Percentiles rank a stretch among this genome's conserved stretches.
Conservation (phyloP, 2,797 vertebrate species). For the Labroides dimidiatus region DNA sequence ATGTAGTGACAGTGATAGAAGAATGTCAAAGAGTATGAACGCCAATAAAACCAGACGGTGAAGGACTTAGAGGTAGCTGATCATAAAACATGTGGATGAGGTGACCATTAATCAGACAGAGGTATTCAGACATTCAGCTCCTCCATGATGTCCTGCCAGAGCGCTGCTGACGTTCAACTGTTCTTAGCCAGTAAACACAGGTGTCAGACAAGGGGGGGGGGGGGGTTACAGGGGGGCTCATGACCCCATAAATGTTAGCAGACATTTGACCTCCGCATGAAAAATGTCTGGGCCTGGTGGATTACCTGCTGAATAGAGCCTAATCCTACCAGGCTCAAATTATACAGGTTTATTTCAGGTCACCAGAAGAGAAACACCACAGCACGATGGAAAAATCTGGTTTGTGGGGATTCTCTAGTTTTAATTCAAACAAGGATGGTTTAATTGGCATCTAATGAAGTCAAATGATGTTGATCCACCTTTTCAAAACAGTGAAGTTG, state of each 20-base stretch:
- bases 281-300: constrained; percentile 44
- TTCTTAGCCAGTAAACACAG: constrained; percentile 45
- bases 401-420: not conserved
- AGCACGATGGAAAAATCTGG: not conserved
- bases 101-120: constrained; percentile 40
- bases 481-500: not conserved
- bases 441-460: not conserved
- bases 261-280: constrained; percentile 57
- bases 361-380: constrained; percentile 7
- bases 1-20: constrained; percentile 23
- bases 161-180: constrained; percentile 14
- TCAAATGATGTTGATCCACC: not conserved
- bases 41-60: constrained; percentile 24
- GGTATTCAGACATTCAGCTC: constrained; percentile 17
- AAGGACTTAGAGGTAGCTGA: constrained; percentile 5
- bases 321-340: constrained; percentile 4
- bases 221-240: constrained; percentile 39
- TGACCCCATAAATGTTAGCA: constrained; percentile 49
- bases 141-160: constrained; percentile 15
- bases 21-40: constrained; percentile 22
- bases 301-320: constrained; percentile 52
- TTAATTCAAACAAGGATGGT: not conserved
- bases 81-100: constrained; percentile 31
- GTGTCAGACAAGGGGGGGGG: no score
- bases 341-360: constrained; percentile 28